These are phyloP conservation scores for Diplodus puntazzo DNA, from an alignment of 2,797 vertebrate genomes.

Conservation along the genomic window DNA sequence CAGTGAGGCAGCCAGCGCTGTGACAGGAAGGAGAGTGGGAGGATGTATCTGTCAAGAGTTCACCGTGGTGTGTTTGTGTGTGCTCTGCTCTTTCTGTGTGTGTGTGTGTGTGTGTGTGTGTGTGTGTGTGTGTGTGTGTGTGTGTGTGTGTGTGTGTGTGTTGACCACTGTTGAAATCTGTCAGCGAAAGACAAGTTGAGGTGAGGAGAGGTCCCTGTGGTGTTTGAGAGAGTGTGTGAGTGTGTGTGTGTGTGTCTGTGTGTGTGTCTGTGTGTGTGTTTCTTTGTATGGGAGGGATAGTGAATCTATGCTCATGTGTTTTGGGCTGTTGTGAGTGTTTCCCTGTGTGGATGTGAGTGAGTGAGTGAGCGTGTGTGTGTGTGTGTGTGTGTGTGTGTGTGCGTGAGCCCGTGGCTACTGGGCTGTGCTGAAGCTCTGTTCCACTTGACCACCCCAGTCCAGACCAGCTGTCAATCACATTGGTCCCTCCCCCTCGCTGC, in stretches of 20 bases:
- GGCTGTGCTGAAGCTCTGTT: conserved; percentile 71
- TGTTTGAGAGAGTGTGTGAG: conserved; percentile 29
- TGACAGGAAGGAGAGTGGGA: conserved; percentile 64
- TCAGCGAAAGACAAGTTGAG: conserved; percentile 73
- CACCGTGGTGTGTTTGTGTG: conserved; percentile 39
- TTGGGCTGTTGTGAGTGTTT: conserved; percentile 24
- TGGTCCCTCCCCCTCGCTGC: background rate
- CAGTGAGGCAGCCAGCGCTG: conserved; percentile 54
- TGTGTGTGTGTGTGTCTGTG: background rate
- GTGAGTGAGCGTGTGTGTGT: conserved; percentile 52
- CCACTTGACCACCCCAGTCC: conserved; percentile 67
- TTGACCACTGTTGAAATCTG: conserved; percentile 71
- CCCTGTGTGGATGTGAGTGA: no score
- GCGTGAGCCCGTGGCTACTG: conserved; percentile 53
- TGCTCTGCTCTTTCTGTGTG: no score
- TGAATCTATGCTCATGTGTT: conserved; percentile 44
- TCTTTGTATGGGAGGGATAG: conserved; percentile 10
- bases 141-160: conserved; percentile 34
- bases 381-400: conserved; percentile 30
- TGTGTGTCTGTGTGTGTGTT: no score
- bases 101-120: no score
- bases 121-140: conserved; percentile 4
- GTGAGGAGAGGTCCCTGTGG: conserved; percentile 70
- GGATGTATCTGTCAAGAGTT: conserved; percentile 74
- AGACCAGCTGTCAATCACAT: conserved; percentile 72